Base-by-base conservation (phyloP, 2,888 invertebrate species). In the Drosophila kambysellisi region DNA sequence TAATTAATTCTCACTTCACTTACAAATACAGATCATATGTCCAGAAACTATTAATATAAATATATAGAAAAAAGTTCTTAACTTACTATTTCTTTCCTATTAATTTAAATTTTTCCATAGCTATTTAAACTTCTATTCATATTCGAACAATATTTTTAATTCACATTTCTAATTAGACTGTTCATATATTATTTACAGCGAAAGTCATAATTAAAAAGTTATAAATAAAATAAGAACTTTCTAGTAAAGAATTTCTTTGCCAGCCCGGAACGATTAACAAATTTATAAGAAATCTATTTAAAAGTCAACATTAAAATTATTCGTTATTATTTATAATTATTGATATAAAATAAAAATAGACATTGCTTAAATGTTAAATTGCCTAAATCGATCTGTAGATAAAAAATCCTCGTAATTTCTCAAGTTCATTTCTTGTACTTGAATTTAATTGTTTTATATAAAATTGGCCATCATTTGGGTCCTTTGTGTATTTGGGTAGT, bases 361-460 rank as follows among this genome's bases (percentile, higher is more conserved):
- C 11, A 43, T 4, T 43, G 43, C 11, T 43, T 0, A 46, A 46
- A 46, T 46, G 25, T n/a, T n/a, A n/a, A n/a, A n/a, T n/a, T 12
- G 11, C 43, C 12, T 43, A 20, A 12, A 4, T 4, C 43, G 20
- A 46, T 12, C 43, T 8, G 8, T 46, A 20, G 4, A 46, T 46
- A 46, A 39, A 46, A 15, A 8, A 15, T 4, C 2, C 4, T 7
- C 8, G 8, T 25, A 2, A 15, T 46, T 46, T 46, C 4, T 15
- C 17, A 4, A 33, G 32, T 51, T 29, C 15, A 52, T 11, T 33
- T 52, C 5, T 15, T 2, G 25, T 35, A 15, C 20, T 25, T 20
- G 17, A 63, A 33, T 15, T 12, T 15, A 48, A 56, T 63, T 53
- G 35, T 37, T 32, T 11, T 61, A 32, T 4, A 11, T 43, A 11